Evolutionary conservation across 2,113 vertebrate genomes (phyloP).

Genomic region (Pangasianodon hypophthalmus): DNA sequence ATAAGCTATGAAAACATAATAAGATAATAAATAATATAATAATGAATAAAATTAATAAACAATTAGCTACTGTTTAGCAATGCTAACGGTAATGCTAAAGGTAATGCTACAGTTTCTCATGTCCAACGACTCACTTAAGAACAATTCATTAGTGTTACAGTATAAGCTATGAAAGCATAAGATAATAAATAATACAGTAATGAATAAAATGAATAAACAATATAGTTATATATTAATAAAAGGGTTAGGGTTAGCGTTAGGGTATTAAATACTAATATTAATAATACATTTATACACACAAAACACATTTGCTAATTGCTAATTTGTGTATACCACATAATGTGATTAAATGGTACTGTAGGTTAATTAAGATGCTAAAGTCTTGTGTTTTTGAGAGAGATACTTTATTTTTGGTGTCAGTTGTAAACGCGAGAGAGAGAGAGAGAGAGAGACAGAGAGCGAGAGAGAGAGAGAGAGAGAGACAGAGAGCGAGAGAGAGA

Average conservation of each 20-base stretch:
- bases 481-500: constrained; percentile 64
- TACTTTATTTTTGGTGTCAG: constrained; percentile 21
- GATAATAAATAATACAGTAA: background rate
- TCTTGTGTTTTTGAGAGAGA: background rate
- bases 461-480: constrained; percentile 62
- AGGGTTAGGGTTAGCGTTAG: too few species aligned
- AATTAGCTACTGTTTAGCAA: background rate
- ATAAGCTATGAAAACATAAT: background rate
- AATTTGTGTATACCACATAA: background rate
- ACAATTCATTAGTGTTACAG: background rate
- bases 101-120: background rate
- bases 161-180: background rate
- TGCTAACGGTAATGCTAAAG: background rate
- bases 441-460: constrained; percentile 64
- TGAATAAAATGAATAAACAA: background rate
- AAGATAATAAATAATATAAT: background rate
- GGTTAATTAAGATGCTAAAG: background rate
- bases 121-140: background rate
- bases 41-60: background rate
- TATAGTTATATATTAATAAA: background rate
- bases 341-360: background rate
- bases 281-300: too few species aligned
- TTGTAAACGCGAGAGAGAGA: constrained; percentile 49
- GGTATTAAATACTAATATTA: background rate
- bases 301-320: background rate